Evolutionary conservation across 1,140 invertebrate species (phyloP), one percentile per base, ranked within the genome.

Genomic region (Antheraea pernyi): DNA sequence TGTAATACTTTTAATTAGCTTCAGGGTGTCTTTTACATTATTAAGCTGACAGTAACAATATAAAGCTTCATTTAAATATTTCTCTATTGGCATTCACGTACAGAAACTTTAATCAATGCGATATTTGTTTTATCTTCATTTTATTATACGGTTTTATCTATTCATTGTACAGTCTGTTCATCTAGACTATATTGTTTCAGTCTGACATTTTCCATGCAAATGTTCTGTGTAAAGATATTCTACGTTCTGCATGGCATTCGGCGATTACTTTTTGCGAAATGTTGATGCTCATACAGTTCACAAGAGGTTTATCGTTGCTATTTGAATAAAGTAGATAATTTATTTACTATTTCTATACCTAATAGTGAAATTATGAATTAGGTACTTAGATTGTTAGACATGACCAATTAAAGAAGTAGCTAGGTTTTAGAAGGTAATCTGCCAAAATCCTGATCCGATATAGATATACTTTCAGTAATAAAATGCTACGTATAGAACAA

Each of bases 201-300:
- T 77, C 66, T 72, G 77, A 75, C 81, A 81, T 85, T 86, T 78
- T 80, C 76, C 71, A 86, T 88, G 81, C 83, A 85, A 87, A 84
- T 83, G 71, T 63, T 72, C 75, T 73, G 73, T 66, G 72, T 66
- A 68, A 48, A 70, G 66, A 73, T 75, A 82, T 77, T 16, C 46
- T 53, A 53, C 46, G 46, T 16, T 53, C 46, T 53, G 46, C 46
- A 53, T 53, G 46, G 46, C 46, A 53, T 53, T 53, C 46, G 46
- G 46, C 13, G 46, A 53, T 53, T 53, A 53, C 46, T 53, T 53
- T 53, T 53, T 42, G 39, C 39, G 39, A 42, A 42, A 42, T 42
- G 7, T 42, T 11, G 39, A 42, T 11, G 39, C 39, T 42, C 39
- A 11, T 42, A 42, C 39, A 42, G 7, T 42, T 53, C 46, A 16